Conservation (phyloP, 2,888 invertebrate species). For the Troides helena region DNA sequence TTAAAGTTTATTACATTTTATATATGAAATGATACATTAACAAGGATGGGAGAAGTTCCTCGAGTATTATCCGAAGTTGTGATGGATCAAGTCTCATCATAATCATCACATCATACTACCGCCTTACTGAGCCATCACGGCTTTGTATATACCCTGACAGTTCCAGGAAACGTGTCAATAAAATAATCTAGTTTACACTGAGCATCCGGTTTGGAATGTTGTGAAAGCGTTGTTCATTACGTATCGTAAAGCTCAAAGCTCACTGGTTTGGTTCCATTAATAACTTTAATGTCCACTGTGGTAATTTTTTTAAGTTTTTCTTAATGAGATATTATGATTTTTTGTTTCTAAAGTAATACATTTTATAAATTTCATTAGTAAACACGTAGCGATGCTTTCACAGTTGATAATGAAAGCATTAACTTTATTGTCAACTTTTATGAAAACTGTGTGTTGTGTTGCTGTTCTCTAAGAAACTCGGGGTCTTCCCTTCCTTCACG, state of each 20-base stretch:
- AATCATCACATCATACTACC: no score
- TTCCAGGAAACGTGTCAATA: not conserved
- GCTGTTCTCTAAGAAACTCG: constrained; percentile 77
- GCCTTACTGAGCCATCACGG: no score
- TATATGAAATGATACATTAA: no score
- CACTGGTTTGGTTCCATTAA: constrained; percentile 8
- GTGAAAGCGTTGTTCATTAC: not conserved
- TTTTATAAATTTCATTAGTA: constrained; percentile 1
- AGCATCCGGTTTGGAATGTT: constrained; percentile 15
- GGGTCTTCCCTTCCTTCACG: constrained; percentile 85
- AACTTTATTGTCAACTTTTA: constrained; percentile 63
- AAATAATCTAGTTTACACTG: constrained; percentile 10
- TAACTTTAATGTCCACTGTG: not conserved
- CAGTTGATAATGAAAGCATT: constrained; percentile 24
- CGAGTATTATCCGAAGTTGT: no score
- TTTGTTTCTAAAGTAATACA: not conserved
- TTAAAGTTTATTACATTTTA: no score
- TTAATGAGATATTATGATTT: not conserved
- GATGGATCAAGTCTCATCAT: no score
- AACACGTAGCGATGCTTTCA: constrained; percentile 7
- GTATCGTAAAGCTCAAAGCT: constrained; percentile 12
- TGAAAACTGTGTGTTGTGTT: constrained; percentile 70
- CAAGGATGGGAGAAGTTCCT: no score
- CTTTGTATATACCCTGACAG: not conserved
- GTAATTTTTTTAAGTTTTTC: not conserved